Evolutionary conservation across 2,113 vertebrate genomes (phyloP).

Genomic region (Polypterus senegalus): DNA sequence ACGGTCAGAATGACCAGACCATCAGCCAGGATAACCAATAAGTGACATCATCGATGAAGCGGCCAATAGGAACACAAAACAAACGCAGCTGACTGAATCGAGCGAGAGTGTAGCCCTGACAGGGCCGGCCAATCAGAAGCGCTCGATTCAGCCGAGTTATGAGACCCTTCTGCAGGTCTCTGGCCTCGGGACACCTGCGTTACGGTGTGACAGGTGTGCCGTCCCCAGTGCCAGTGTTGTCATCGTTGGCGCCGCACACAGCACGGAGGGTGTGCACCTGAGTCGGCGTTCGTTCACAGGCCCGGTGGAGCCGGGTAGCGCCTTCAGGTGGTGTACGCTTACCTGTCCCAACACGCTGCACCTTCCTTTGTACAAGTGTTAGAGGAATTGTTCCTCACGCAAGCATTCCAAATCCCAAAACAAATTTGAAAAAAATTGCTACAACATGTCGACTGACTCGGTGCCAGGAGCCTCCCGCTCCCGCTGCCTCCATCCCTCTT

Average conservation of each 20-base stretch:
- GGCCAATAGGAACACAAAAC: too few species aligned
- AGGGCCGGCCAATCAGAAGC: too few species aligned
- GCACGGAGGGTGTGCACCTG: too few species aligned
- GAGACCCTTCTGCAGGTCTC: constrained; percentile 24
- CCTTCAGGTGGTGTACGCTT: constrained; percentile 27
- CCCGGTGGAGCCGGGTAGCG: constrained; percentile 19
- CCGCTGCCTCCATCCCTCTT: constrained; percentile 9
- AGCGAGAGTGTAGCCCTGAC: too few species aligned
- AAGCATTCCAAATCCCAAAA: constrained; percentile 55
- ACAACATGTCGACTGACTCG: constrained; percentile 50
- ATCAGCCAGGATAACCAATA: too few species aligned
- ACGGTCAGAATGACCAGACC: too few species aligned
- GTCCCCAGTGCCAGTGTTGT: constrained; percentile 24
- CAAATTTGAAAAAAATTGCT: constrained; percentile 59
- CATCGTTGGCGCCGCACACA: too few species aligned
- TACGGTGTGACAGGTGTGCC: too few species aligned
- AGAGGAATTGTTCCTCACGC: constrained; percentile 51
- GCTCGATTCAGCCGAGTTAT: too few species aligned
- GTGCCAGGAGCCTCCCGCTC: constrained; percentile 39
- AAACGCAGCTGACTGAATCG: too few species aligned
- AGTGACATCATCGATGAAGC: too few species aligned
- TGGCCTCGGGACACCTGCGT: constrained; percentile 11
- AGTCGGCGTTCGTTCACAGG: constrained; percentile 16
- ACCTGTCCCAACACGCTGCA: constrained; percentile 60
- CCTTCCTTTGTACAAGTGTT: constrained; percentile 51